Evolutionary conservation across 2,113 vertebrate genomes (phyloP).

Genomic region (Paramisgurnus dabryanus): DNA sequence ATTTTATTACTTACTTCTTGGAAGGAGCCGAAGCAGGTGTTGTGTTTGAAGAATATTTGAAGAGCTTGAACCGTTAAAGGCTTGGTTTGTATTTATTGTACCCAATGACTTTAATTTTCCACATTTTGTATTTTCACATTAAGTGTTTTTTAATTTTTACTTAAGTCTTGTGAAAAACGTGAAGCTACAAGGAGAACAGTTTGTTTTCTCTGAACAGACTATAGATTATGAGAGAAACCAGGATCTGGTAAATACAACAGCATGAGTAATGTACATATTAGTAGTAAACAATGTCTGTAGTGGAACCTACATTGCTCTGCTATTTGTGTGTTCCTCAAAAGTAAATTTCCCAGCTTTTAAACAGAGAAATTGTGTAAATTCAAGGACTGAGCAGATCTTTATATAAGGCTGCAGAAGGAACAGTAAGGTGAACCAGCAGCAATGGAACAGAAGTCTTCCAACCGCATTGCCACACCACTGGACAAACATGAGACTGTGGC

Average conservation of each 20-base stretch:
- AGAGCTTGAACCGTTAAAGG: slow-evolving; percentile 14
- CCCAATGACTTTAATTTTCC: slow-evolving; percentile 49
- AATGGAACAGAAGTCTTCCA: slow-evolving; percentile 1
- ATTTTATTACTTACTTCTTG: neutral
- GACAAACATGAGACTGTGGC: neutral
- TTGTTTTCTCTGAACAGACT: slow-evolving; percentile 61
- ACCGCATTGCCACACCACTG: neutral
- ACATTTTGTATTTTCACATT: slow-evolving; percentile 46
- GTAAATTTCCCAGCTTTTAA: neutral
- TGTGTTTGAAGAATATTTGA: slow-evolving; percentile 40
- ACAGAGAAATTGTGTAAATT: neutral
- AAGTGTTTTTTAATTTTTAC: slow-evolving; percentile 62
- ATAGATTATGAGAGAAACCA: slow-evolving; percentile 38
- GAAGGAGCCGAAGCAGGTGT: slow-evolving; percentile 58
- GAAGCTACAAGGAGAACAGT: slow-evolving; percentile 45
- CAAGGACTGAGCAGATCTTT: neutral
- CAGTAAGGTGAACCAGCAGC: neutral
- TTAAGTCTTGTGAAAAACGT: slow-evolving; percentile 56
- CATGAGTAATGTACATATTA: slow-evolving; percentile 52
- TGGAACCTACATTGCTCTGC: slow-evolving; percentile 43
- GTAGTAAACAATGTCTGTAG: slow-evolving; percentile 61
- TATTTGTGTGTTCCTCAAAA: neutral
- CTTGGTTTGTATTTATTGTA: slow-evolving; percentile 51
- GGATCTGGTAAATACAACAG: slow-evolving; percentile 55
- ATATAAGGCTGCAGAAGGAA: neutral